These are phyloP conservation scores for Brachionus koreanus DNA, from an alignment of 1,140 invertebrate genomes.

Conservation along the genomic window DNA sequence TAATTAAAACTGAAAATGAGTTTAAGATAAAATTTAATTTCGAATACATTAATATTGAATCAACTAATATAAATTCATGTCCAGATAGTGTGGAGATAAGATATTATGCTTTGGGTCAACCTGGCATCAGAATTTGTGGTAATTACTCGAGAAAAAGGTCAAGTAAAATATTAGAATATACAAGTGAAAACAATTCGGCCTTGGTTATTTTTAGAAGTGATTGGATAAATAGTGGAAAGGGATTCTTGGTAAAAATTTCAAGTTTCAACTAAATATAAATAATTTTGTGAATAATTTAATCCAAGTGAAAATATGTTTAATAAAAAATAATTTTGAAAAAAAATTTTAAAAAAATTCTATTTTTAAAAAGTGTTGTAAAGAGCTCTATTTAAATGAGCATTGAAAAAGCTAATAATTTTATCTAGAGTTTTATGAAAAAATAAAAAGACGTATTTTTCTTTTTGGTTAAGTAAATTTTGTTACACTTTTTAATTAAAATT, in stretches of 20 bases:
- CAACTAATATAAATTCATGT: background rate
- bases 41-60: background rate
- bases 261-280: background rate
- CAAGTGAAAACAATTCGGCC: background rate
- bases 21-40: background rate
- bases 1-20: background rate
- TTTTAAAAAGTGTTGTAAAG: too few relatives aligned
- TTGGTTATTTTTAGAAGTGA: conserved; percentile 34
- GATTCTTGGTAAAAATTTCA: background rate
- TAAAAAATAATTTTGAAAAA: too few relatives aligned
- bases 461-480: too few relatives aligned
- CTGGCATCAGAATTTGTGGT: background rate
- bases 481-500: too few relatives aligned
- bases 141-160: background rate
- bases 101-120: conserved; percentile 19
- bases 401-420: too few relatives aligned
- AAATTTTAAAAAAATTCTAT: too few relatives aligned
- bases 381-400: too few relatives aligned
- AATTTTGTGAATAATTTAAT: too few relatives aligned
- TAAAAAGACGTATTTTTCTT: too few relatives aligned
- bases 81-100: conserved; percentile 9
- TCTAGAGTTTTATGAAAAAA: too few relatives aligned
- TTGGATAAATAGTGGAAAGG: background rate
- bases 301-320: too few relatives aligned
- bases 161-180: background rate